Evolutionary conservation across 2,113 vertebrate species (phyloP).

Genomic region (Sceloporus undulatus): DNA sequence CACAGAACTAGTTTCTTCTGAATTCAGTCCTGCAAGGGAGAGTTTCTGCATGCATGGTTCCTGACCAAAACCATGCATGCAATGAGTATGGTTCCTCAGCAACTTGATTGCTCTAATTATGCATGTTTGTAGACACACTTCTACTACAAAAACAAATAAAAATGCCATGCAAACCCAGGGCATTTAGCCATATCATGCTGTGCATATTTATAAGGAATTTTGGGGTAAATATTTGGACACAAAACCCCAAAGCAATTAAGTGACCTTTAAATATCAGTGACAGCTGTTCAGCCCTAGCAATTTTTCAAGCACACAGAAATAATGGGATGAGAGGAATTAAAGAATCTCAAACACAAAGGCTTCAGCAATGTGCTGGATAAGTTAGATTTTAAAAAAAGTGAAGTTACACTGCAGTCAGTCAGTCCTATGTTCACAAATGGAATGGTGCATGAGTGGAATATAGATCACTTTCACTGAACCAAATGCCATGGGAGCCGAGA

Average conservation of each 20-base stretch:
- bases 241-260: constrained; percentile 22
- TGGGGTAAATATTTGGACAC: constrained; percentile 18
- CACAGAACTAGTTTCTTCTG: not conserved
- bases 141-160: not conserved
- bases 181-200: not conserved
- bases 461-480: fast-evolving
- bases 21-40: not conserved
- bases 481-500: not conserved
- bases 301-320: constrained; percentile 24
- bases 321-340: not conserved
- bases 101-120: not conserved
- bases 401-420: not conserved
- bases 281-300: constrained; percentile 28
- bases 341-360: fast-evolving
- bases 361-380: not conserved
- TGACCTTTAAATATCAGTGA: constrained; percentile 21
- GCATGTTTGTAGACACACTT: not conserved
- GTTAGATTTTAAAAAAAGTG: fast-evolving
- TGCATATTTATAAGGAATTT: not conserved
- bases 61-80: not conserved
- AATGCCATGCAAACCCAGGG: not conserved
- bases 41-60: not conserved
- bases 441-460: fast-evolving
- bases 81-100: not conserved
- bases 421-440: fast-evolving